Evolutionary conservation across 1,140 invertebrate genomes (phyloP).

Genomic region (Macrobrachium rosenbergii): DNA sequence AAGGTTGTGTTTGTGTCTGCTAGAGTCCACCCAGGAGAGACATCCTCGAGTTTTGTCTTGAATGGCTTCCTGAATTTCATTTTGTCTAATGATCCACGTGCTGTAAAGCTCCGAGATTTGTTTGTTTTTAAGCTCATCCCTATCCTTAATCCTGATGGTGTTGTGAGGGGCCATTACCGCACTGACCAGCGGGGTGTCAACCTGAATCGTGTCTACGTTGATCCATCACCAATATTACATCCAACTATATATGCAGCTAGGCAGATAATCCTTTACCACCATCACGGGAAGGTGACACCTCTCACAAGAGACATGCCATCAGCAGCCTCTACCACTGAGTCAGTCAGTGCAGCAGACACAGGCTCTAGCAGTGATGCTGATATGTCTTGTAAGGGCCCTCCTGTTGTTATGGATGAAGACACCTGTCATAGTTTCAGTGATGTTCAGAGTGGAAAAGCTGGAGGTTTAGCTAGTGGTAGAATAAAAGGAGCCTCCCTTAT

Average conservation of each 20-base stretch:
- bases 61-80: slow-evolving; percentile 90
- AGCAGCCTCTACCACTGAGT: slow-evolving; percentile 2
- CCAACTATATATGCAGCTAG: slow-evolving; percentile 88
- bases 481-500: slow-evolving; percentile 48
- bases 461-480: slow-evolving; percentile 39
- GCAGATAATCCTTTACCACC: slow-evolving; percentile 80
- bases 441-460: slow-evolving; percentile 50
- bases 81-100: slow-evolving; percentile 79
- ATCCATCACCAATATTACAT: slow-evolving; percentile 82
- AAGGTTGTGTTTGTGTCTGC: slow-evolving; percentile 89
- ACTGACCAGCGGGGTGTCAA: slow-evolving; percentile 92
- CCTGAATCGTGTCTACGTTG: slow-evolving; percentile 87
- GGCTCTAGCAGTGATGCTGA: background rate
- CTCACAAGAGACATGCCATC: slow-evolving; percentile 20
- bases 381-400: slow-evolving; percentile 27
- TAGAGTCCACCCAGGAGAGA: slow-evolving; percentile 93
- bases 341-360: slow-evolving; percentile 18
- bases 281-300: slow-evolving; percentile 61
- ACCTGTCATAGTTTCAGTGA: slow-evolving; percentile 66
- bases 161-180: slow-evolving; percentile 88
- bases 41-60: slow-evolving; percentile 93
- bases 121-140: slow-evolving; percentile 95
- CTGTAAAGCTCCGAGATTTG: slow-evolving; percentile 79
- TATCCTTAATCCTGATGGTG: slow-evolving; percentile 94
- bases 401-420: slow-evolving; percentile 64